A percentile compares a stretch with the other conserved stretches of the same genome.
Evolutionary conservation across 2,113 vertebrate species (phyloP).

Genomic region (Ceyx margarethae): DNA sequence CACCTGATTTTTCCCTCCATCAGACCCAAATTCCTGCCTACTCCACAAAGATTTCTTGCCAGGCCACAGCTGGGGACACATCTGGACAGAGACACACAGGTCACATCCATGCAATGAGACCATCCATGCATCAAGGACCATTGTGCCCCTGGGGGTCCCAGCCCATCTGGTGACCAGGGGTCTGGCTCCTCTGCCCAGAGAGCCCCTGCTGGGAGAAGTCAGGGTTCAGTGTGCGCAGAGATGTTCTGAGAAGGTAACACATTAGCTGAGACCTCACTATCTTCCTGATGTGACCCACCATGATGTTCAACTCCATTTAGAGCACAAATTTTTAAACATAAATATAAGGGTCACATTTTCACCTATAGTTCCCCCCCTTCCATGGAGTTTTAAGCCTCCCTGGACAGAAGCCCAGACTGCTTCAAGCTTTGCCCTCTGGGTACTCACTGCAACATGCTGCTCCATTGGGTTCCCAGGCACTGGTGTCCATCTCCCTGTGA

Average conservation of each 20-base stretch:
- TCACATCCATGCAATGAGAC: rapidly evolving
- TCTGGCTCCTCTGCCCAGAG: not conserved
- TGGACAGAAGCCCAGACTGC: not conserved
- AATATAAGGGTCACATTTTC: not conserved
- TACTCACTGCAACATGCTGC: not conserved
- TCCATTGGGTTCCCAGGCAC: not conserved
- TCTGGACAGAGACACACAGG: not conserved
- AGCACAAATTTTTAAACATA: not conserved
- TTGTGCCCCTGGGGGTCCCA: not conserved
- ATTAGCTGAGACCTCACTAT: not conserved
- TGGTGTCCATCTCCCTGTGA: not conserved
- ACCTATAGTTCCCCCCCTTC: not conserved
- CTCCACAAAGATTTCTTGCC: not conserved
- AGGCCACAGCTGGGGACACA: not conserved
- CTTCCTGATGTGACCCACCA: not conserved
- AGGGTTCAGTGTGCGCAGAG: not conserved
- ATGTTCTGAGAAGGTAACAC: not conserved
- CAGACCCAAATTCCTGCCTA: not conserved
- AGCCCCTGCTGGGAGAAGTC: not conserved
- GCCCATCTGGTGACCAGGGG: not conserved
- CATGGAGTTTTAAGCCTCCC: not conserved
- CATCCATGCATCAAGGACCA: rapidly evolving
- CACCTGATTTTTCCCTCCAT: not conserved
- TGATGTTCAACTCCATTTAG: not conserved
- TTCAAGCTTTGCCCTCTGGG: not conserved